phyloP scores from a whole-genome alignment of 2,888 invertebrate genomes.

The Thymelicus acteon region DNA sequence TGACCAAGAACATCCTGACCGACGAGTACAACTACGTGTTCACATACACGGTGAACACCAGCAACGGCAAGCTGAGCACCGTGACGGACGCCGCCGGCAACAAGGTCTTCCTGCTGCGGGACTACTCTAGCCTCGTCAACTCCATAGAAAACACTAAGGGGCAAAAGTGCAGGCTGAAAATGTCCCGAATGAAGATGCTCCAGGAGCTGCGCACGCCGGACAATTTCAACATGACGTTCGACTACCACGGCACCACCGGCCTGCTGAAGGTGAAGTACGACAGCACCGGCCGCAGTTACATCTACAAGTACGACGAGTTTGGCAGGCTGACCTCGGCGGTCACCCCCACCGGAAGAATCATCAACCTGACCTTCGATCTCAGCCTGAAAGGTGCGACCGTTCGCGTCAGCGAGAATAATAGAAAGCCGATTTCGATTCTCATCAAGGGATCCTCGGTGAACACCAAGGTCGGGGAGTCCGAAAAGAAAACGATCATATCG shows the following conservation, averaged over 20 bases:
- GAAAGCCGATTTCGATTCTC: conserved; percentile 92
- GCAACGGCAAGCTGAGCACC: conserved; percentile 96
- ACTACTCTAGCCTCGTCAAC: conserved; percentile 95
- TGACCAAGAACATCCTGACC: conserved; percentile 97
- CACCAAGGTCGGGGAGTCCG: conserved; percentile 92
- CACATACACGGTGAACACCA: conserved; percentile 98
- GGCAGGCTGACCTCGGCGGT: conserved; percentile 96
- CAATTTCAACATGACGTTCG: conserved; percentile 96
- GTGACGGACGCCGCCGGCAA: conserved; percentile 97
- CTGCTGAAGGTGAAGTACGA: conserved; percentile 95
- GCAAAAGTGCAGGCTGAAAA: conserved; percentile 94
- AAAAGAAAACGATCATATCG: conserved; percentile 91
- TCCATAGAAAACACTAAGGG: conserved; percentile 97
- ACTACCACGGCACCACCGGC: conserved; percentile 96
- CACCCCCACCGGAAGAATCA: conserved; percentile 97
- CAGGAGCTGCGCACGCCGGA: conserved; percentile 96
- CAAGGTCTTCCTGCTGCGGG: conserved; percentile 92
- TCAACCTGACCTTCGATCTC: conserved; percentile 94
- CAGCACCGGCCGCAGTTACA: conserved; percentile 94
- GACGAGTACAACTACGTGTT: conserved; percentile 97
- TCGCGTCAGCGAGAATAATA: conserved; percentile 92
- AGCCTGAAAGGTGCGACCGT: conserved; percentile 96
- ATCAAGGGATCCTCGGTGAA: conserved; percentile 95
- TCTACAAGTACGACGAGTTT: conserved; percentile 97
- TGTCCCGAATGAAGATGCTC: conserved; percentile 97